Evolutionary conservation across 92 coral and sea anemone species (phyloP).

Genomic region (Porites rus): DNA sequence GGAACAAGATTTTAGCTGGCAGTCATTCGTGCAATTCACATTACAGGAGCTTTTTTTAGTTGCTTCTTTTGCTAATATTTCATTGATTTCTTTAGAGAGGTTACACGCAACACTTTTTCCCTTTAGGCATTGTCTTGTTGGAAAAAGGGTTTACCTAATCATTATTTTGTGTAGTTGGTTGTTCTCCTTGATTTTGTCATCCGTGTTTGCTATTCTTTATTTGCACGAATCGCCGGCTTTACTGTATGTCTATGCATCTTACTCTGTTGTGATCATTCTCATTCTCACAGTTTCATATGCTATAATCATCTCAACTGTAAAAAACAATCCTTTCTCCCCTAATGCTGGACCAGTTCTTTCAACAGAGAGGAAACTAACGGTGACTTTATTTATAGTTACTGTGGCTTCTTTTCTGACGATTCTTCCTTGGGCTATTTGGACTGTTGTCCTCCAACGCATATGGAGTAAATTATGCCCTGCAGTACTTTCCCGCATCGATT

Average conservation of each 20-base stretch:
- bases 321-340: not conserved
- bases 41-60: not conserved
- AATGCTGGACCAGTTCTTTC: not conserved
- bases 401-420: slow-evolving; percentile 4
- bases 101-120: not conserved
- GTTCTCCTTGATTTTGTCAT: not conserved
- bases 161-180: not conserved
- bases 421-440: not conserved
- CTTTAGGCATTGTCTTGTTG: not conserved
- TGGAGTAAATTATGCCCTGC: not conserved
- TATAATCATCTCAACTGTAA: not conserved
- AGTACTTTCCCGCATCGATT: not conserved
- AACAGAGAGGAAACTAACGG: not conserved
- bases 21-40: too few relatives aligned
- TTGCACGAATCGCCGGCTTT: not conserved
- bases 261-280: not conserved
- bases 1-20: not conserved
- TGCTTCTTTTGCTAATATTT: not conserved
- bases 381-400: slow-evolving; percentile 8
- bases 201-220: not conserved
- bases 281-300: not conserved
- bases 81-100: not conserved
- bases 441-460: not conserved
- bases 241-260: not conserved
- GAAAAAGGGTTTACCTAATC: not conserved